These are phyloP conservation scores for Delphinus delphis DNA, from an alignment of 2,113 vertebrate species.

Conservation along the genomic window DNA sequence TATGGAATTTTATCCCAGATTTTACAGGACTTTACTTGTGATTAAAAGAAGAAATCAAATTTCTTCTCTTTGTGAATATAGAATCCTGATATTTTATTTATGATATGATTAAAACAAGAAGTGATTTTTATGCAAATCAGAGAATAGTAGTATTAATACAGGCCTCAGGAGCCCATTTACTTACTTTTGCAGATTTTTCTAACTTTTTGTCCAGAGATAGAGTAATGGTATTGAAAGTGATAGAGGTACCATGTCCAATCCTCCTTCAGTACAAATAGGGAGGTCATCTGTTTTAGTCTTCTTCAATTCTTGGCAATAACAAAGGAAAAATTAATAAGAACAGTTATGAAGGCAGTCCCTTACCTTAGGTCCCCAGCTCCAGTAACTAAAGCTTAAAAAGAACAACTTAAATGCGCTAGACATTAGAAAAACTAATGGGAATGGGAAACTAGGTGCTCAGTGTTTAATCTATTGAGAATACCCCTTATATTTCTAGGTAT, in stretches of 20 bases:
- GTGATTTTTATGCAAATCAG: neutral
- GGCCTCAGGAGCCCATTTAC: neutral
- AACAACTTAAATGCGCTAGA: neutral
- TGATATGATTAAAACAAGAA: neutral
- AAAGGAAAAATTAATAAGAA: conserved; percentile 81
- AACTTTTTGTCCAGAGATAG: neutral
- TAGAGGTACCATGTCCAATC: neutral
- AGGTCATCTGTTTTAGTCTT: conserved; percentile 79
- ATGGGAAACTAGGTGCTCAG: neutral
- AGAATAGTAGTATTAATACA: neutral
- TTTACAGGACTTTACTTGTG: neutral
- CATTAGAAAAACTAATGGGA: neutral
- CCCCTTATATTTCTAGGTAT: neutral
- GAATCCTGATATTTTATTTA: neutral
- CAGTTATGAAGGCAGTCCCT: conserved; percentile 60
- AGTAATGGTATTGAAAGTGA: conserved; percentile 21
- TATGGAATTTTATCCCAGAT: neutral
- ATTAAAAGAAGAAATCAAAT: conserved; percentile 11
- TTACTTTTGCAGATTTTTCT: conserved; percentile 16
- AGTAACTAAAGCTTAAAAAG: conserved; percentile 70
- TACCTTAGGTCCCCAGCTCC: conserved; percentile 53
- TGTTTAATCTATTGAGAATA: neutral
- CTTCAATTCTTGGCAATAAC: conserved; percentile 78
- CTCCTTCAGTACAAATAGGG: neutral
- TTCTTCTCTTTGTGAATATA: neutral